These are phyloP conservation scores for Liasis olivaceus DNA, from an alignment of 2,797 vertebrate genomes.

Conservation along the genomic window DNA sequence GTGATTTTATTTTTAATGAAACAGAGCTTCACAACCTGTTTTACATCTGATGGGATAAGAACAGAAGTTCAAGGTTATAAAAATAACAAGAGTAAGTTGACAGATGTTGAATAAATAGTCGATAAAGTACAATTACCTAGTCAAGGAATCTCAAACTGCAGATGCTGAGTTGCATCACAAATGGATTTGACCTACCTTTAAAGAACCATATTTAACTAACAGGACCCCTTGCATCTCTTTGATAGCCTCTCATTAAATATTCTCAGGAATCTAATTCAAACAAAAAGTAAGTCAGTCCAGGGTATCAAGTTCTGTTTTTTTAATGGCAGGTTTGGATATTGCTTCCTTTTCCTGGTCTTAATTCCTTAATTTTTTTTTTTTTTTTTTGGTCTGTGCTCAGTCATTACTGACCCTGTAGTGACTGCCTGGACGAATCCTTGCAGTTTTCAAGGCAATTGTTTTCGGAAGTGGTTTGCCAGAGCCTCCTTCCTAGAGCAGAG, in stretches of 20 bases:
- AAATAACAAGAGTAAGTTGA: neutral
- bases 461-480: too few relatives aligned
- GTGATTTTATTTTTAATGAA: neutral
- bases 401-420: too few relatives aligned
- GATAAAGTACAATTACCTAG: neutral
- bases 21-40: neutral
- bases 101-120: neutral
- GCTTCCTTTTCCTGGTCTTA: neutral
- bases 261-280: neutral
- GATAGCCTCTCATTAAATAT: neutral
- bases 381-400: too few relatives aligned
- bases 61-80: neutral
- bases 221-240: slow-evolving; percentile 11
- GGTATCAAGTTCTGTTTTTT: neutral
- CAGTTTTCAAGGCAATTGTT: too few relatives aligned
- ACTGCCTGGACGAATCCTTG: too few relatives aligned
- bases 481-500: too few relatives aligned
- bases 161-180: neutral
- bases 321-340: neutral
- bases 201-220: neutral
- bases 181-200: neutral
- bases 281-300: neutral
- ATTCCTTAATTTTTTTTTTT: too few relatives aligned
- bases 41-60: neutral
- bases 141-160: neutral